Conservation (phyloP, 2,888 invertebrate genomes). For the Oegoconia quadripuncta region DNA sequence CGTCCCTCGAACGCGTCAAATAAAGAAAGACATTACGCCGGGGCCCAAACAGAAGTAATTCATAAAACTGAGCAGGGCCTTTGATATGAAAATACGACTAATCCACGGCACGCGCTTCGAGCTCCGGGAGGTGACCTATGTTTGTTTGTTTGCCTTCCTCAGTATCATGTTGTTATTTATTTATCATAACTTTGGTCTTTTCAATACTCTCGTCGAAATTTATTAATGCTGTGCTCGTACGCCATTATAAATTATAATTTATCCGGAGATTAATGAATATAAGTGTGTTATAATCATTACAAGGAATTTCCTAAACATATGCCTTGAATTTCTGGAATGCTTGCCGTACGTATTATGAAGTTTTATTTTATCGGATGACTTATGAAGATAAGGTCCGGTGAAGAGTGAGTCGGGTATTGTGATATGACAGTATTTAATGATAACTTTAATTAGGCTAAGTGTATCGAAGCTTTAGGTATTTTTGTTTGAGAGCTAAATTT, state of each 20-base stretch:
- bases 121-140: slow-evolving; percentile 55
- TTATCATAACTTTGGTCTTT: slow-evolving; percentile 61
- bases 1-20: slow-evolving; percentile 38
- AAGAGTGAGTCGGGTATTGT: slow-evolving; percentile 24
- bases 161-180: slow-evolving; percentile 62
- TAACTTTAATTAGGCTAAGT: background rate
- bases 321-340: slow-evolving; percentile 51
- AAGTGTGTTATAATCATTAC: slow-evolving; percentile 57
- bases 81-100: slow-evolving; percentile 76
- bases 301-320: slow-evolving; percentile 45
- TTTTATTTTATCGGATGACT: slow-evolving; percentile 40
- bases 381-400: too few relatives aligned
- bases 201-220: slow-evolving; percentile 63
- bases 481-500: too few relatives aligned
- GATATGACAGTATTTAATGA: slow-evolving; percentile 2
- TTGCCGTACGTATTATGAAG: slow-evolving; percentile 39
- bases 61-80: slow-evolving; percentile 68
- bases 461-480: too few relatives aligned
- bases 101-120: slow-evolving; percentile 69
- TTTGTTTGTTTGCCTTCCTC: slow-evolving; percentile 59
- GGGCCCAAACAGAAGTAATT: slow-evolving; percentile 64
- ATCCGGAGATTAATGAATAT: slow-evolving; percentile 60
- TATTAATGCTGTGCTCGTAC: slow-evolving; percentile 49
- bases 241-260: slow-evolving; percentile 63
- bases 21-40: slow-evolving; percentile 65